A percentile compares a stretch with the other conserved stretches of the same genome.
These are phyloP conservation scores for Galerucella nymphaeae DNA, from an alignment of 2,888 invertebrate genomes.

Conservation along the genomic window DNA sequence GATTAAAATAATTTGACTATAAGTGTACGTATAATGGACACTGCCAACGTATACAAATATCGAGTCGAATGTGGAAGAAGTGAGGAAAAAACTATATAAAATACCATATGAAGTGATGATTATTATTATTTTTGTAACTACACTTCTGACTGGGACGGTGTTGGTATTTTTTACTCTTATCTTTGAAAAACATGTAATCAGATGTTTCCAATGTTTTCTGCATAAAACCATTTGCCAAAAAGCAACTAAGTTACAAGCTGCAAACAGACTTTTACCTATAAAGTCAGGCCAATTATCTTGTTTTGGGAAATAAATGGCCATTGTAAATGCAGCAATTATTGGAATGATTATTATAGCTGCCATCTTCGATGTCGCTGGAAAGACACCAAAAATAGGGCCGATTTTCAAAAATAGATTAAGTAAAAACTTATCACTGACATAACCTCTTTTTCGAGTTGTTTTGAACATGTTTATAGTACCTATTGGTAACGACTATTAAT, in stretches of 20 bases:
- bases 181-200: conserved; percentile 10
- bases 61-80: neutral
- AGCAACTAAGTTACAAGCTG: neutral
- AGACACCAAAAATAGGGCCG: conserved; percentile 1
- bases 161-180: neutral
- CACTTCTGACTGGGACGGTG: neutral
- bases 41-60: neutral
- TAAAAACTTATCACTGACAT: conserved; percentile 1
- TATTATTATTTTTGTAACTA: neutral
- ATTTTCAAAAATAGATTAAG: conserved; percentile 9
- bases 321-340: neutral
- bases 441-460: neutral
- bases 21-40: neutral
- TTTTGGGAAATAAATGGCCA: too few relatives aligned
- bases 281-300: too few relatives aligned
- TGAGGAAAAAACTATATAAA: neutral
- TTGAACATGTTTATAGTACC: neutral
- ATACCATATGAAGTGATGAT: neutral
- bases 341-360: neutral
- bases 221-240: neutral
- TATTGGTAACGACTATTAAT: neutral
- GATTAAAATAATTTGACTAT: neutral
- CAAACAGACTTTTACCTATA: too few relatives aligned
- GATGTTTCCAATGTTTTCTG: neutral
- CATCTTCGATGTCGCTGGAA: neutral